Evolutionary conservation across 2,888 invertebrate species (phyloP).

Genomic region (Troides oblongomaculatus): DNA sequence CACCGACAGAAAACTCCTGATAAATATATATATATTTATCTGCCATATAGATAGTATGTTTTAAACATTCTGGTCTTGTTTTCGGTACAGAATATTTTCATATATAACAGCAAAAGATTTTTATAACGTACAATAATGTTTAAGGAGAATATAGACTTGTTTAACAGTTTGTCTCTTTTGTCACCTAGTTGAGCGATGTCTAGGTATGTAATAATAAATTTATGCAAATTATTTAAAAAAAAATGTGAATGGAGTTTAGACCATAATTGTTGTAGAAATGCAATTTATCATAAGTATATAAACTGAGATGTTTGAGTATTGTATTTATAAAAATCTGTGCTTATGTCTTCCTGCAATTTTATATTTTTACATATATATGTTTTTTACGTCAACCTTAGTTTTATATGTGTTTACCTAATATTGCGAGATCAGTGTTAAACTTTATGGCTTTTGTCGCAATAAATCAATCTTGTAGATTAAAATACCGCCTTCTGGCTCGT

Average conservation of each 20-base stretch:
- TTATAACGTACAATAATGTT: constrained; percentile 16
- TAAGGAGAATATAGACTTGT: constrained; percentile 22
- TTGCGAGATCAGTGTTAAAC: background rate
- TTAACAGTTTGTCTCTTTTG: constrained; percentile 29
- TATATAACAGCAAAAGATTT: constrained; percentile 6
- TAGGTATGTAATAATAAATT: constrained; percentile 26
- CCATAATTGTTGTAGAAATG: constrained; percentile 23
- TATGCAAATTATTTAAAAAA: constrained; percentile 13
- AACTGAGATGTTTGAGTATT: constrained; percentile 15
- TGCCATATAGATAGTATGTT: background rate
- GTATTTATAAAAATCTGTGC: constrained; percentile 26
- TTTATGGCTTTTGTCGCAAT: constrained; percentile 12
- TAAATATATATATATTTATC: too few relatives aligned
- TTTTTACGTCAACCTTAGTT: background rate
- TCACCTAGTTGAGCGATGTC: constrained; percentile 27
- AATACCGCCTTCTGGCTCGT: background rate
- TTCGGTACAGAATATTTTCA: background rate
- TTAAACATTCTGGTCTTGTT: background rate
- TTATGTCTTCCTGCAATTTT: constrained; percentile 13
- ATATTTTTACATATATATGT: background rate
- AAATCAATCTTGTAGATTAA: background rate
- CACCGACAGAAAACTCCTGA: too few relatives aligned
- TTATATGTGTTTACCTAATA: background rate
- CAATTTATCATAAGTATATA: constrained; percentile 21
- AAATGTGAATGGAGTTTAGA: constrained; percentile 16